Evolutionary conservation across 2,797 vertebrate genomes (phyloP), one percentile per base, ranked within the genome.

Genomic region (Argyrosomus regius): DNA sequence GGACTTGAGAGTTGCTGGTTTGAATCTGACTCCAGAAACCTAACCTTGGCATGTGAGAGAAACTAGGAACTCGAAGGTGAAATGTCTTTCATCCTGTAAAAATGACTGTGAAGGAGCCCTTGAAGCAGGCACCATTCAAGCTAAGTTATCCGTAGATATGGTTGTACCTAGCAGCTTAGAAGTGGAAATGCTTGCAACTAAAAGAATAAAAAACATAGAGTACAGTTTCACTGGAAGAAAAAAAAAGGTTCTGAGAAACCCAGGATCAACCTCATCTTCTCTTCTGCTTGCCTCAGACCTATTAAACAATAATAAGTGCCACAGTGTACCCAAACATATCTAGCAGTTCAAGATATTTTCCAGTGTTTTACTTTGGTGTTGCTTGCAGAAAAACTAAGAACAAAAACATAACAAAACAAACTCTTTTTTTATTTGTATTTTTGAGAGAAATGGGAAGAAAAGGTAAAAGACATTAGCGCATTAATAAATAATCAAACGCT

Each of bases 401-500:
- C 41, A 43, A 11, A 56, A 7, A 35, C 41, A 2, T 57, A 60
- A 73, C 22, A 53, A 41, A 22, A 13, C 5, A 20, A 52, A 12
- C 14, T 7, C 22, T 56, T 69, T 77, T 77, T 72, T 75, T 58
- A n/a, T 77, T 56, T 39, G 2, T 9, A 39, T 39, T 39, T 35
- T 39, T 39, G 8, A 39, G 35, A 77, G 54, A 73, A 76, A 86
- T 46, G 64, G 65, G 89, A 88, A 82, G 73, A 85, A 81, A 89
- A 82, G 35, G 31, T 39, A 9, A 39, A 9, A 39, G 35, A 39
- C 35, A 48, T 84, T 77, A 80, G 64, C 41, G 26, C 76, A 83
- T 86, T 78, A 91, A 91, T 89, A 91, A 86, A 82, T 77, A 77
- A 89, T 77, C 7, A 17, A 85, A 56, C 31, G 28, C 80, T 85